A percentile compares a stretch with the other conserved stretches of the same genome.
These are phyloP conservation scores for Cichladusa arquata DNA, from an alignment of 2,113 vertebrate genomes.

Conservation along the genomic window DNA sequence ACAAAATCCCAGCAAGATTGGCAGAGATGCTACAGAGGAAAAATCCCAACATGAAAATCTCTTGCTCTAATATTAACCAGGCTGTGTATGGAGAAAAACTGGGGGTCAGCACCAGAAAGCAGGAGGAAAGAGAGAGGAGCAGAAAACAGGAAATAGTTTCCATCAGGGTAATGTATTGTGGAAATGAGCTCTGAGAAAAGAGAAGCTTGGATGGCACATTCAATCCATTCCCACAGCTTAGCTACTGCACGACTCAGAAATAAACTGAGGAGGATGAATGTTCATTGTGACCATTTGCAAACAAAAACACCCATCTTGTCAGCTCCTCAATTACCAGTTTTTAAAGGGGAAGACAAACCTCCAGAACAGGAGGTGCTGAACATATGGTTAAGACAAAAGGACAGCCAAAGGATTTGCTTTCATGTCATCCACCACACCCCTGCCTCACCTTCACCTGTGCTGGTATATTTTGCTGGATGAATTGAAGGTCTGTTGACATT, in stretches of 20 bases:
- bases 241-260: not conserved
- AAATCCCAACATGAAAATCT: not conserved
- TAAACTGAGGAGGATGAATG: not conserved
- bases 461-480: rapidly evolving
- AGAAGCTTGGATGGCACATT: not conserved
- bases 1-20: not conserved
- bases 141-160: constrained; percentile 21
- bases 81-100: not conserved
- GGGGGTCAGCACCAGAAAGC: not conserved
- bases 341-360: not conserved
- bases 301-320: not conserved
- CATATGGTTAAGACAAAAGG: rapidly evolving
- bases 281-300: not conserved
- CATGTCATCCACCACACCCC: not conserved
- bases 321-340: not conserved
- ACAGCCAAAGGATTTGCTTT: not conserved
- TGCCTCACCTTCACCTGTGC: not conserved
- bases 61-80: not conserved
- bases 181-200: constrained; percentile 16
- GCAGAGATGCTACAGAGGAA: not conserved
- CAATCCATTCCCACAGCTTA: constrained; percentile 20
- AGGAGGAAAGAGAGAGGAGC: not conserved
- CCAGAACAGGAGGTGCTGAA: not conserved
- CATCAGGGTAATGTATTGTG: not conserved
- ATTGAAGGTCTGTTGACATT: not conserved